These are phyloP conservation scores for Meandrusa payeni DNA, from an alignment of 2,888 invertebrate species.

Conservation along the genomic window DNA sequence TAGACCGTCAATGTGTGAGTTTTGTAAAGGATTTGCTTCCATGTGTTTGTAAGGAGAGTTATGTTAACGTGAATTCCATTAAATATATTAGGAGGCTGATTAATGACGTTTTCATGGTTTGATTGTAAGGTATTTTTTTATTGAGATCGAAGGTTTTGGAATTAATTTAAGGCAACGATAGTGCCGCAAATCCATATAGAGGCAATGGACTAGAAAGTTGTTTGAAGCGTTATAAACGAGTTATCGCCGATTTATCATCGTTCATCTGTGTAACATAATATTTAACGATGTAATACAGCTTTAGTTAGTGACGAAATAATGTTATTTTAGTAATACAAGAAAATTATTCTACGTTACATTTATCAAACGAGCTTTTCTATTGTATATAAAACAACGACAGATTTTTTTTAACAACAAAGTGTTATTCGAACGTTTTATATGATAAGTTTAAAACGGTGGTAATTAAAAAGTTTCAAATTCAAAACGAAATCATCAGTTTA, in stretches of 20 bases:
- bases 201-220: conserved; percentile 32
- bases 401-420: no score
- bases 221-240: conserved; percentile 28
- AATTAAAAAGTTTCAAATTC: no score
- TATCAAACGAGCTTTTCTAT: no score
- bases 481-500: no score
- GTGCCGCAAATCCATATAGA: conserved; percentile 16
- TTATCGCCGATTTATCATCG: conserved; percentile 28
- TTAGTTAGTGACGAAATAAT: no score
- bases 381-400: no score
- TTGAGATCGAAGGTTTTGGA: conserved; percentile 10
- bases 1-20: conserved; percentile 24
- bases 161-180: conserved; percentile 14
- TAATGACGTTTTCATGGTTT: neutral
- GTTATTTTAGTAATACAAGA: no score
- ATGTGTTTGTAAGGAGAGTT: conserved; percentile 11
- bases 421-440: no score
- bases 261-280: conserved; percentile 15
- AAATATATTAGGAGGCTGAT: conserved; percentile 2
- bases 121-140: neutral
- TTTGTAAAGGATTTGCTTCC: conserved; percentile 19
- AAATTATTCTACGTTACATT: no score
- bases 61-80: conserved; percentile 25
- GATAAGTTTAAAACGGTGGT: no score
- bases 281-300: conserved; percentile 5